Evolutionary conservation across 2,888 invertebrate species (phyloP), one percentile per base, ranked within the genome.

Genomic region (Ornithoptera alexandrae): DNA sequence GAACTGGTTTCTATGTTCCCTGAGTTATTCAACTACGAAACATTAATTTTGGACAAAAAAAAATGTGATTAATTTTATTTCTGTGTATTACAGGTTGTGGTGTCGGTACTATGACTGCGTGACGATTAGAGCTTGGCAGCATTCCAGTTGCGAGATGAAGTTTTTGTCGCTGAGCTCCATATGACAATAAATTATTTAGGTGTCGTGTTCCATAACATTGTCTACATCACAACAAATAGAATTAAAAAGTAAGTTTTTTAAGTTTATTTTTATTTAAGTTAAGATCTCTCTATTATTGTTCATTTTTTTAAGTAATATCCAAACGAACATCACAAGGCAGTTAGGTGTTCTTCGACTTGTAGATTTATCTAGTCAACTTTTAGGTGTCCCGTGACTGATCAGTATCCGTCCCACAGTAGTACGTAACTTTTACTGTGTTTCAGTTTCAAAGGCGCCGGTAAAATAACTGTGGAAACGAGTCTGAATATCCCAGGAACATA

Each of bases 101-200:
- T 77, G 61, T 24, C 22, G 67, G 53, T 59, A 39, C 59, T 70
- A 85, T 84, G 84, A 82, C 81, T 82, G 81, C 80, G 82, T 83
- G 83, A 79, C 85, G 85, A 88, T 89, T 89, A 90, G 84, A 77
- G 76, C 75, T 83, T 91, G 91, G 91, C 91, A 84, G 66, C 57
- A 68, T 46, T 86, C 91, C 91, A 91, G 82, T 71, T 76, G 77
- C 22, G 58, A 72, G 76, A 75, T 74, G 78, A 76, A 75, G 79
- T 80, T 81, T 76, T 72, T 74, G 77, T 76, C 79, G 75, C 74
- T 76, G 69, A 69, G 71, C 73, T 73, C 72, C 73, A 66, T 72
- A 62, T 72, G 69, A 71, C 71, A 72, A 71, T 73, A 74, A 71
- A 72, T 72, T 67, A 70, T 70, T 69, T 73, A 58, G 57, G 68